Percentiles rank a stretch among this genome's conserved stretches.
phyloP scores from a whole-genome alignment of 2,797 vertebrate genomes.

The Aldrovandia affinis region DNA sequence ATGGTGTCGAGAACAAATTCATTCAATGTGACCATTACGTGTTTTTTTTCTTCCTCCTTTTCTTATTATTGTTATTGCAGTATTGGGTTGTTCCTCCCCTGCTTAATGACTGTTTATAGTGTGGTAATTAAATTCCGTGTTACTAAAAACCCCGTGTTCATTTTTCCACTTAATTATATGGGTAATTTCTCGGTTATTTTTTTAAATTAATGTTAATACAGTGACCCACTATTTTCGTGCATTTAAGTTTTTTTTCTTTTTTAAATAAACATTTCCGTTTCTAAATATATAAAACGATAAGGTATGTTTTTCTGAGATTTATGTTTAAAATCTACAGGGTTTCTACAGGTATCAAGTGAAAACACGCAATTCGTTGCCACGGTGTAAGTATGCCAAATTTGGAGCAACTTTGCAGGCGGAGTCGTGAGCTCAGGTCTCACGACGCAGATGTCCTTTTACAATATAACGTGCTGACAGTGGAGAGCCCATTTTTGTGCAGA shows the following conservation, averaged over 20 bases:
- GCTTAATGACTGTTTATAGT: conserved; percentile 17
- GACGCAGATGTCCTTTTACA: not conserved
- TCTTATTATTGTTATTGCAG: conserved; percentile 27
- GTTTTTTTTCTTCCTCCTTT: conserved; percentile 21
- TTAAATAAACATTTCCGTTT: not conserved
- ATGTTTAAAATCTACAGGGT: not conserved
- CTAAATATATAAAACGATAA: not conserved
- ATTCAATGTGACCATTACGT: conserved; percentile 29
- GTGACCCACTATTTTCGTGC: not conserved
- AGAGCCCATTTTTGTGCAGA: no score
- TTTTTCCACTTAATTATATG: not conserved
- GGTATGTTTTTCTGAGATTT: not conserved
- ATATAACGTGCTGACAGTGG: not conserved
- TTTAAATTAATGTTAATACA: not conserved
- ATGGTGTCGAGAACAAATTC: conserved; percentile 14
- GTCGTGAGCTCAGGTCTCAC: not conserved
- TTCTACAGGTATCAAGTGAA: no score
- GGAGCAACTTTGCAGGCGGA: not conserved
- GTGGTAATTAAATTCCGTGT: conserved; percentile 31
- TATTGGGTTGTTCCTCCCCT: conserved; percentile 18
- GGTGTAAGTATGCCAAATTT: no score
- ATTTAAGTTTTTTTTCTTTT: not conserved
- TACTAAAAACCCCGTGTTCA: conserved; percentile 14
- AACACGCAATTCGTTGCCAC: no score
- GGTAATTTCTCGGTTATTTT: not conserved